Percentiles rank a stretch among this genome's conserved stretches.
These are phyloP conservation scores for Parnassius glacialis DNA, from an alignment of 2,888 invertebrate species.

Conservation along the genomic window DNA sequence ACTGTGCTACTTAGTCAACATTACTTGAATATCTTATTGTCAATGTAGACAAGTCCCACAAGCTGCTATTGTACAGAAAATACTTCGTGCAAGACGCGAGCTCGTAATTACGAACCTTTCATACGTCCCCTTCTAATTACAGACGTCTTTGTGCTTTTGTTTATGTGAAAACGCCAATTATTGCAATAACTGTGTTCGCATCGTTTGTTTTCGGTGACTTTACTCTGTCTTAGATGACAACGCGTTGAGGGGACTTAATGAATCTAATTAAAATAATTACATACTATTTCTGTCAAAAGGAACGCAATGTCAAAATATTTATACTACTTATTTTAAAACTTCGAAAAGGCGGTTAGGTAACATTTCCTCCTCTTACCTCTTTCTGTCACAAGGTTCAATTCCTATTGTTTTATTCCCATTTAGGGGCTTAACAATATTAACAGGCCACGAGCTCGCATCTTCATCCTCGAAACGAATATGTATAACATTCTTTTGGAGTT, in stretches of 20 bases:
- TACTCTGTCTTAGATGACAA: slow-evolving; percentile 36
- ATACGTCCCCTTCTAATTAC: slow-evolving; percentile 71
- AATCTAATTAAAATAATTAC: slow-evolving; percentile 43
- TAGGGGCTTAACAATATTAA: too few species aligned
- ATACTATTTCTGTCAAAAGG: slow-evolving; percentile 1
- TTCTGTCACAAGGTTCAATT: too few species aligned
- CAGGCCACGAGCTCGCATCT: too few species aligned
- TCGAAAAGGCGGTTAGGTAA: too few species aligned
- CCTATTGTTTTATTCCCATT: too few species aligned
- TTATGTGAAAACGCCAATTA: slow-evolving; percentile 66
- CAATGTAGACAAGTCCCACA: not conserved
- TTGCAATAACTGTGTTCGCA: slow-evolving; percentile 62
- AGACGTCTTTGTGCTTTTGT: slow-evolving; percentile 54
- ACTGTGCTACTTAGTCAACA: too few species aligned
- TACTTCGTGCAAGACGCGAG: slow-evolving; percentile 31
- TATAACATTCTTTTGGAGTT: too few species aligned
- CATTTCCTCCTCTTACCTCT: too few species aligned
- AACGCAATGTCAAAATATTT: not conserved
- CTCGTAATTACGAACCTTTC: slow-evolving; percentile 66
- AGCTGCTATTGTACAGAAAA: slow-evolving; percentile 3
- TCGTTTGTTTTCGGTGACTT: slow-evolving; percentile 47
- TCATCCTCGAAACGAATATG: too few species aligned
- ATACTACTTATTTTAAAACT: not conserved
- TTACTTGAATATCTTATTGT: not conserved
- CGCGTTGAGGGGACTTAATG: slow-evolving; percentile 34